Base-by-base conservation (phyloP, 2,888 invertebrate genomes). In the Chloromyia formosa region DNA sequence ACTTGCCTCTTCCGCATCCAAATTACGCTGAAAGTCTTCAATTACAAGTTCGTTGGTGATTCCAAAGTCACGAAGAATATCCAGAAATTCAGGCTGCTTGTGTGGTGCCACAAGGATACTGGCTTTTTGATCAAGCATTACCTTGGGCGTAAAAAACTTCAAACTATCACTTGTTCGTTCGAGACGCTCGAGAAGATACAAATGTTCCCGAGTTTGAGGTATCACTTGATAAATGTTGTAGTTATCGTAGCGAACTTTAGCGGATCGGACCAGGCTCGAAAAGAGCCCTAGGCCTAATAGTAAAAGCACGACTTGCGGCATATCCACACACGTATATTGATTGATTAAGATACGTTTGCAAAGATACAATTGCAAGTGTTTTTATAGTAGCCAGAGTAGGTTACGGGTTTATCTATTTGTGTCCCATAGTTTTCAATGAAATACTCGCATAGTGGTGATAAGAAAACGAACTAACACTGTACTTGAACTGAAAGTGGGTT, bases 191-290 rank as follows among this genome's bases (percentile, higher is more conserved):
- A 87, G 75, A 42, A 83, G 81, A 1, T 80, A 78, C 16, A 85
- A 78, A 12, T 87, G 84, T 1, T 77, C 80, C 16, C 80, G 78
- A 1, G 82, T 82, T 16, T 76, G 79, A 0, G 86, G 83, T 5
- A 79, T 80, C 35, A 86, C 78, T 74, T 87, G 81, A 18, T 85
- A 78, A 20, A 86, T 78, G 69, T 84, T 84, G 76, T 84, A 82
- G 74, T 84, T 83, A 74, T 81, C 82, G 77, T 85, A 86, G 56
- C 79, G 83, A 23, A 78, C 74, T 10, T 74, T 60, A 40, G 73
- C 60, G 12, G 60, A 53, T 4, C 27, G n/a, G 12, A 1, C n/a
- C 86, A 80, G 89, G 85, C 2, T 69, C 82, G 40, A n/a, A 27
- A 54, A 1, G 10, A 64, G 22, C 22, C 53, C 20, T 10, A 74